A percentile compares a stretch with the other conserved stretches of the same genome.
These are phyloP conservation scores for Acleris laterana DNA, from an alignment of 2,888 invertebrate genomes.

Conservation along the genomic window DNA sequence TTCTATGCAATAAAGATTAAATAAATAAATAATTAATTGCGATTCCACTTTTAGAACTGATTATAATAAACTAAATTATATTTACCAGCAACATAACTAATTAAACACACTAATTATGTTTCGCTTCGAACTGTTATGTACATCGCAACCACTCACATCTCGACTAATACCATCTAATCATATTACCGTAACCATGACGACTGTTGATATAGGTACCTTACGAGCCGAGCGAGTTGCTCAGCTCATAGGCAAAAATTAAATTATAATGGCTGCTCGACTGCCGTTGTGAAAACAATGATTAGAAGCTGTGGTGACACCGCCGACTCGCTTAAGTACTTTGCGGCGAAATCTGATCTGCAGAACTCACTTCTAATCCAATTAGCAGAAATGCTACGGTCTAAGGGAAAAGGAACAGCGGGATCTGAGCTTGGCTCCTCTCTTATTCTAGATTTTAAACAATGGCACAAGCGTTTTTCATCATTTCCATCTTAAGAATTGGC, in stretches of 20 bases:
- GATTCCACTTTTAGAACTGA: too few relatives aligned
- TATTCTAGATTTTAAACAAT: too few relatives aligned
- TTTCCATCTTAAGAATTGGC: too few relatives aligned
- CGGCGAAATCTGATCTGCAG: constrained; percentile 54
- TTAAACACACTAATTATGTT: background rate
- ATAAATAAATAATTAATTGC: too few relatives aligned
- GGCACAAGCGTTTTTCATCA: too few relatives aligned
- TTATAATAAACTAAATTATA: too few relatives aligned
- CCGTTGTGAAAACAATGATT: constrained; percentile 35
- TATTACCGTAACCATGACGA: constrained; percentile 42
- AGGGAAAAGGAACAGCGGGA: constrained; percentile 10
- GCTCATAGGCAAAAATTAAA: constrained; percentile 18
- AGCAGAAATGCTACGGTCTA: constrained; percentile 51
- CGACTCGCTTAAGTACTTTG: constrained; percentile 31
- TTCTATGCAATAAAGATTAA: too few relatives aligned
- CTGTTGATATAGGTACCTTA: constrained; percentile 18
- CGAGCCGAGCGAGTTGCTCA: background rate
- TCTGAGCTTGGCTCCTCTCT: background rate
- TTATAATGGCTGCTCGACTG: background rate
- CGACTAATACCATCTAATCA: constrained; percentile 31
- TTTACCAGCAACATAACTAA: too few relatives aligned
- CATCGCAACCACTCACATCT: background rate
- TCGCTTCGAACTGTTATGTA: background rate
- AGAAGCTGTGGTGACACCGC: constrained; percentile 33
- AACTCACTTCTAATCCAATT: constrained; percentile 66